Percentiles rank a stretch among this genome's conserved stretches.
phyloP scores from a whole-genome alignment of 2,113 vertebrate genomes.

The Anguilla japonica region DNA sequence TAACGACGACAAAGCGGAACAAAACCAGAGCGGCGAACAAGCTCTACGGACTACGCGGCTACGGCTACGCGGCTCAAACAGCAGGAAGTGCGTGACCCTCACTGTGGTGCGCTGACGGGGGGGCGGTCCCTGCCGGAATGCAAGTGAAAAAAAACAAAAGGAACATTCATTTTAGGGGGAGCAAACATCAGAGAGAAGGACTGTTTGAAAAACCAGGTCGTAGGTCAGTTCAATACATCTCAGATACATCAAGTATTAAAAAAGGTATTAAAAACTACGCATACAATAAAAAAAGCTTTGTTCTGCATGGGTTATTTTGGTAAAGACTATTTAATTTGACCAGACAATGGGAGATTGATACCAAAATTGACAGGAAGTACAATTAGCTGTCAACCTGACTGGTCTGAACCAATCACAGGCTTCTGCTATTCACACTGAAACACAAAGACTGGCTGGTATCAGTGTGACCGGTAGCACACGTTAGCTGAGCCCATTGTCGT shows the following conservation, averaged over 20 bases:
- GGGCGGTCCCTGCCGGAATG: conserved; percentile 47
- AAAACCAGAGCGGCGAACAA: not conserved
- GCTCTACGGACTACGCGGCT: not conserved
- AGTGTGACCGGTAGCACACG: not conserved
- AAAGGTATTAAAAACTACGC: not conserved
- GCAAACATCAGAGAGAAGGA: not conserved
- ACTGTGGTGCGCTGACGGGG: conserved; percentile 52
- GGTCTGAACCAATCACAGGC: too few relatives aligned
- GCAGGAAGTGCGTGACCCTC: conserved; percentile 43
- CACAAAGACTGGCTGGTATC: too few relatives aligned
- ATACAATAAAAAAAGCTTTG: not conserved
- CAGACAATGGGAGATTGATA: too few relatives aligned
- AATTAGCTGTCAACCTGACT: too few relatives aligned
- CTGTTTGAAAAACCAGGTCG: not conserved
- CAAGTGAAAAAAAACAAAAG: not conserved
- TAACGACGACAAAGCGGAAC: not conserved
- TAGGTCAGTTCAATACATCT: not conserved
- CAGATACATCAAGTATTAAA: not conserved
- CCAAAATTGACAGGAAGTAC: too few relatives aligned
- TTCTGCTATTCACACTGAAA: not conserved
- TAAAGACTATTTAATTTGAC: too few relatives aligned
- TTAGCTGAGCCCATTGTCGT: too few relatives aligned
- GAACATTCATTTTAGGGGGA: not conserved
- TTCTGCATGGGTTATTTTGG: too few relatives aligned
- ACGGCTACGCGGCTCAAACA: not conserved